Base-by-base conservation (phyloP, 2,797 vertebrate species). In the Parauchenoglanis ngamensis region DNA sequence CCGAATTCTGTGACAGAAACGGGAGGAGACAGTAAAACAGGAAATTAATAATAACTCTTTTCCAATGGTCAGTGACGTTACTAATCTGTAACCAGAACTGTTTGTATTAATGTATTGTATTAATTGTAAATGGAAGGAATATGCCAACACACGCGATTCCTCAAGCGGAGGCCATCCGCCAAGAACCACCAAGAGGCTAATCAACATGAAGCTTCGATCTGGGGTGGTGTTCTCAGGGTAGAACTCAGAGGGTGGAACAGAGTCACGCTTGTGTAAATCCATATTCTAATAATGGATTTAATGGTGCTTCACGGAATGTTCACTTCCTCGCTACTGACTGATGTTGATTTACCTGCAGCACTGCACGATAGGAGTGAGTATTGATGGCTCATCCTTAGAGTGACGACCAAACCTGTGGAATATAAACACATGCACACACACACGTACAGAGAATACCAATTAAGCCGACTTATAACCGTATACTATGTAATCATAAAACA, bases 361-460 rank as follows among this genome's bases (percentile, higher is more conserved):
- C 85, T 99, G 98, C 87, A 96, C 94, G 40, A 99, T 93, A 46
- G 98, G 98, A 85, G 94, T 94, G 82, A 99, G 93, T 90, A 99
- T 98, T 46, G 98, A 98, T 0, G 97, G 96, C 91, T 99, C 98
- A 0, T 99, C 98, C 0, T 97, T 98, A 31, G 97, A 97, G 75
- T 98, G 94, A 90, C 98, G 98, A 59, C 98, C 98, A 91, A 99
- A 99, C 90, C 98, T 99, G 89, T 61, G 88, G 49, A 0, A 49
- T 84, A 13, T 15, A 88, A 17, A 75, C 11, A 73, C 17, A 21
- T 5, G 77, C 21, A 35, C 5, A 63, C n/a, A 68, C 52, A 78
- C 52, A 85, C 75, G 68, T 5, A 75, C 23, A 40, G 1, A 35
- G 28, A 57, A 56, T 11, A 54, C 11, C 40, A 5, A 35, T 35